phyloP scores from a whole-genome alignment of 2,888 invertebrate genomes.

The Tenthredo mesomela region DNA sequence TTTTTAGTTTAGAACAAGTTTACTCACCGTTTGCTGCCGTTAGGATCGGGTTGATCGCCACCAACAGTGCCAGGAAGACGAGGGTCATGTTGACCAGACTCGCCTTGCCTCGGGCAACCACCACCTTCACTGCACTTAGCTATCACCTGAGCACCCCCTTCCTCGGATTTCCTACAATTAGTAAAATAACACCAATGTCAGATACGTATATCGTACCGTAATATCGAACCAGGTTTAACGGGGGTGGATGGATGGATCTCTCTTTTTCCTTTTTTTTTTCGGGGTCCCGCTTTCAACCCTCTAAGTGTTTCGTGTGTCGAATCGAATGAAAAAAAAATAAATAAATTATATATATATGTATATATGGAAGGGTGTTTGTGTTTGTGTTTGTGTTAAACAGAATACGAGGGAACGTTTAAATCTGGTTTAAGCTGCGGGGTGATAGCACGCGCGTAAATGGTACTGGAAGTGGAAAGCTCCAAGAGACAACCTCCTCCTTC shows the following conservation, averaged over 20 bases:
- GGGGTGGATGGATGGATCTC: not conserved
- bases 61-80: slow-evolving; percentile 76
- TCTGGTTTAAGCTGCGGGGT: not conserved
- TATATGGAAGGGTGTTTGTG: not conserved
- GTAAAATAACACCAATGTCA: slow-evolving; percentile 70
- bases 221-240: not conserved
- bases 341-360: not conserved
- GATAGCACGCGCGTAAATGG: not conserved
- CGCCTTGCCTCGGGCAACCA: slow-evolving; percentile 71
- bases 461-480: not conserved
- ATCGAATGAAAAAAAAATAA: not conserved
- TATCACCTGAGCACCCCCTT: slow-evolving; percentile 67
- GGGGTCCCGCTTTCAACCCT: not conserved
- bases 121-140: slow-evolving; percentile 71
- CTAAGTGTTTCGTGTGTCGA: not conserved
- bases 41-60: slow-evolving; percentile 77
- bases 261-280: no score
- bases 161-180: slow-evolving; percentile 31
- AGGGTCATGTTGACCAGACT: slow-evolving; percentile 77
- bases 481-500: no score
- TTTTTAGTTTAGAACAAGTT: slow-evolving; percentile 18
- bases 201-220: slow-evolving; percentile 54
- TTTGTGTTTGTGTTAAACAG: not conserved
- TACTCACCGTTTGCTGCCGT: slow-evolving; percentile 73
- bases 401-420: not conserved